Percentiles rank a stretch among this genome's conserved stretches.
These are phyloP conservation scores for Willisornis vidua DNA, from an alignment of 2,113 vertebrate genomes.

Conservation along the genomic window DNA sequence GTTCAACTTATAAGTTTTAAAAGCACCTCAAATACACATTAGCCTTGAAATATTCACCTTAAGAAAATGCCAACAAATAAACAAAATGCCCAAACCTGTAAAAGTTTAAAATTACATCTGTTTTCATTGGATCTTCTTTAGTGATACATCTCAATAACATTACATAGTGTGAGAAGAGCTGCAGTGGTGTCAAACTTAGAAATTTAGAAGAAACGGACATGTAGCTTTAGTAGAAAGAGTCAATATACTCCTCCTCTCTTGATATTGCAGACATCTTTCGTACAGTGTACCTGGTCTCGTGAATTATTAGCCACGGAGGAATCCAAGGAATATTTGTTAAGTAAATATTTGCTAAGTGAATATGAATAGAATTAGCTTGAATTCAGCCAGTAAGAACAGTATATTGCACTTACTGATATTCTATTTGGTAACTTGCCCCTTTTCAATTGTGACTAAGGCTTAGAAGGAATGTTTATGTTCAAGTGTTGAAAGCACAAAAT, in stretches of 20 bases:
- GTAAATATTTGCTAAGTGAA: slow-evolving; percentile 13
- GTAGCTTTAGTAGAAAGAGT: not conserved
- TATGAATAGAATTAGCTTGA: not conserved
- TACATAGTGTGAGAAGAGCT: not conserved
- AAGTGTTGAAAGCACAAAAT: not conserved
- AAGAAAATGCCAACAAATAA: not conserved
- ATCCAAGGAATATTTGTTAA: not conserved
- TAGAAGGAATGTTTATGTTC: not conserved
- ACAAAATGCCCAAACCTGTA: fast-evolving
- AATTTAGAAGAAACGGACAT: not conserved
- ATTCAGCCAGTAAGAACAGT: not conserved
- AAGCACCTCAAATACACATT: not conserved
- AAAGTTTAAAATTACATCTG: not conserved
- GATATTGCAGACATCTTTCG: not conserved
- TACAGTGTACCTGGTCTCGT: not conserved
- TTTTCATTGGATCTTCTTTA: not conserved
- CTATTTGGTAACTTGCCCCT: not conserved
- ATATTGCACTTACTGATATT: not conserved
- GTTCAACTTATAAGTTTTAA: not conserved
- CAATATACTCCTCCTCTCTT: not conserved
- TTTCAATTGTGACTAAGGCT: not conserved
- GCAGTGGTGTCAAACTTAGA: not conserved
- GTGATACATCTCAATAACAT: not conserved
- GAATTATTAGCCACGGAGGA: not conserved
- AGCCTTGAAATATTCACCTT: not conserved